These are phyloP conservation scores for Atta texana DNA, from an alignment of 1,140 invertebrate species.

Conservation along the genomic window DNA sequence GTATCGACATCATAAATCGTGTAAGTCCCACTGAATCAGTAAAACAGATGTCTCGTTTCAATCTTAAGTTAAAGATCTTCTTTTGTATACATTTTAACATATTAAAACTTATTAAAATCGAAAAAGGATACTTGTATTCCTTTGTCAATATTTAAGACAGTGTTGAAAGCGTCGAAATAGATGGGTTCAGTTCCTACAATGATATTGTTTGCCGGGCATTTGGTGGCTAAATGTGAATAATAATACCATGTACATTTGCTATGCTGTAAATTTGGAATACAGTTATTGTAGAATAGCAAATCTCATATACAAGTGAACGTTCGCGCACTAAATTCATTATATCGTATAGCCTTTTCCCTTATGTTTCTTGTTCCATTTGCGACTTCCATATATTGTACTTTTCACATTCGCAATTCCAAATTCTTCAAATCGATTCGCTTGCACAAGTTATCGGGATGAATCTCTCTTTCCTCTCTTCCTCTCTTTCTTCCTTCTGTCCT, in stretches of 20 bases:
- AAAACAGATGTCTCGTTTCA: no score
- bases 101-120: no score
- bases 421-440: slow-evolving; percentile 51
- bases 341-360: slow-evolving; percentile 45
- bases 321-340: slow-evolving; percentile 63
- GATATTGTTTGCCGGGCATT: slow-evolving; percentile 76
- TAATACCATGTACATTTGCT: slow-evolving; percentile 76
- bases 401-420: neutral
- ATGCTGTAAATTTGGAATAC: slow-evolving; percentile 72
- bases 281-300: slow-evolving; percentile 68
- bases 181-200: slow-evolving; percentile 82
- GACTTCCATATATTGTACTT: slow-evolving; percentile 28
- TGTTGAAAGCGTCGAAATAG: slow-evolving; percentile 74
- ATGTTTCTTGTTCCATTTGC: slow-evolving; percentile 18
- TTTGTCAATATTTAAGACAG: slow-evolving; percentile 70
- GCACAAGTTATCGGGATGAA: slow-evolving; percentile 40
- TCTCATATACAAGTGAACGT: slow-evolving; percentile 68
- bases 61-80: no score
- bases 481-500: no score
- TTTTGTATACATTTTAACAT: no score
- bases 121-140: no score
- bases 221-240: slow-evolving; percentile 78
- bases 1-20: no score
- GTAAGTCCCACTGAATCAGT: no score
- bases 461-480: neutral